These are phyloP conservation scores for Tipula lateralis DNA, from an alignment of 2,888 invertebrate genomes.

Conservation along the genomic window DNA sequence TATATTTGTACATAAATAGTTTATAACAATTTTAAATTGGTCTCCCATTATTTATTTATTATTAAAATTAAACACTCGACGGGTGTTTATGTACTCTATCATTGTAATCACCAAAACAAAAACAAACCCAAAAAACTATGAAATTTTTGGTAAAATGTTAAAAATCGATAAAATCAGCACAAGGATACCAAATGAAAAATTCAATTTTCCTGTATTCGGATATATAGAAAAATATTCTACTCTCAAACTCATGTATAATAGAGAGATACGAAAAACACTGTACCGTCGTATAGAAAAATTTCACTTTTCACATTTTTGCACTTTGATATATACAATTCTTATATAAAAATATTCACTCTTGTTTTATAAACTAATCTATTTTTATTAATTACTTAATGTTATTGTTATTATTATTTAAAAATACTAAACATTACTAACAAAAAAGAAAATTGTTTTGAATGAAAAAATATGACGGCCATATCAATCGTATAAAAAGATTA, in stretches of 20 bases:
- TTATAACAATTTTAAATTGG: not conserved
- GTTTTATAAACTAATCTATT: not conserved
- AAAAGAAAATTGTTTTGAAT: not conserved
- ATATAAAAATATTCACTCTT: not conserved
- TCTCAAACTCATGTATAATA: not conserved
- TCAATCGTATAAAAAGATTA: not conserved
- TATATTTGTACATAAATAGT: not conserved
- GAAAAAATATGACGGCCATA: conserved; percentile 19
- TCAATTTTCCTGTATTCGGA: not conserved
- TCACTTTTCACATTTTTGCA: not conserved
- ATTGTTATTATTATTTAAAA: not conserved
- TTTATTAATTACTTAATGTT: not conserved
- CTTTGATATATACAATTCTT: not conserved
- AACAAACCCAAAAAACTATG: not conserved
- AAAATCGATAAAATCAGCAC: conserved; percentile 11
- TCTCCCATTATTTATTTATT: not conserved
- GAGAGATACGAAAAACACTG: not conserved
- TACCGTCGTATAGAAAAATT: not conserved
- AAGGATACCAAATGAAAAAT: not conserved
- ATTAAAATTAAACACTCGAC: not conserved
- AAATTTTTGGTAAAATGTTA: not conserved
- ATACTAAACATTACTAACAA: not conserved
- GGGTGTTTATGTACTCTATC: not conserved
- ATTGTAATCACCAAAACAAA: not conserved
- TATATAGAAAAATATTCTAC: not conserved